Conservation (phyloP, 2,797 vertebrate species). For the Melanotaenia pygmaea region DNA sequence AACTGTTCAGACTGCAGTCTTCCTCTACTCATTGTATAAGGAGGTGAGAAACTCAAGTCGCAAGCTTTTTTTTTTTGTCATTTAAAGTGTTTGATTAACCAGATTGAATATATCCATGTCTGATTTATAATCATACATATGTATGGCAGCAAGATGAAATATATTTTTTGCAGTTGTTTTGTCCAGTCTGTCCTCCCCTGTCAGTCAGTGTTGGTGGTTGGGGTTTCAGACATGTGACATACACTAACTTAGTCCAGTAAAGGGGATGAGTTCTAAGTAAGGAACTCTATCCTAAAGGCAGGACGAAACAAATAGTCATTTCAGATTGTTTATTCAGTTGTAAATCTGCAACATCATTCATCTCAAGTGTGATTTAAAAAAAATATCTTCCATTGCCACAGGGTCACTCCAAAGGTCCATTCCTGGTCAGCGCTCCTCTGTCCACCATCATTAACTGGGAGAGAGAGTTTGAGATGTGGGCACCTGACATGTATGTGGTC, state of each 20-base stretch:
- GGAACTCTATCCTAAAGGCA: conserved; percentile 75
- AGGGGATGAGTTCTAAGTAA: conserved; percentile 69
- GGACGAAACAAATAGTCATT: conserved; percentile 44
- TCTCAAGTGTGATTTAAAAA: conserved; percentile 7
- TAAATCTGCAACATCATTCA: neutral
- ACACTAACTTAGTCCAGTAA: conserved; percentile 67
- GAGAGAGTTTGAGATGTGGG: conserved; percentile 99
- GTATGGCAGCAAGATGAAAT: neutral
- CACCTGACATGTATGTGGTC: conserved; percentile 98
- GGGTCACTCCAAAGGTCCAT: conserved; percentile 99
- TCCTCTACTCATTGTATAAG: conserved; percentile 97
- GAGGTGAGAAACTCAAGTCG: conserved; percentile 82
- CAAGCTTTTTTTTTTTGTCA: neutral
- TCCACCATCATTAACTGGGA: conserved; percentile 99
- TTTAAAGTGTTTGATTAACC: neutral
- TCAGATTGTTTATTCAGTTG: neutral
- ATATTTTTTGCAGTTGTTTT: neutral
- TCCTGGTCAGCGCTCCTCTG: conserved; percentile 95
- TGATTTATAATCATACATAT: neutral
- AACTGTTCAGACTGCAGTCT: conserved; percentile 97
- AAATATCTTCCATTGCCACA: conserved; percentile 57
- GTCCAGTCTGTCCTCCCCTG: conserved; percentile 65
- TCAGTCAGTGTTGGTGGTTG: conserved; percentile 49
- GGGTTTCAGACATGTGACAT: conserved; percentile 62
- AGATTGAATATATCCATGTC: neutral